Base-by-base conservation (phyloP, 2,888 invertebrate species). In the Amblyteles armatorius region DNA sequence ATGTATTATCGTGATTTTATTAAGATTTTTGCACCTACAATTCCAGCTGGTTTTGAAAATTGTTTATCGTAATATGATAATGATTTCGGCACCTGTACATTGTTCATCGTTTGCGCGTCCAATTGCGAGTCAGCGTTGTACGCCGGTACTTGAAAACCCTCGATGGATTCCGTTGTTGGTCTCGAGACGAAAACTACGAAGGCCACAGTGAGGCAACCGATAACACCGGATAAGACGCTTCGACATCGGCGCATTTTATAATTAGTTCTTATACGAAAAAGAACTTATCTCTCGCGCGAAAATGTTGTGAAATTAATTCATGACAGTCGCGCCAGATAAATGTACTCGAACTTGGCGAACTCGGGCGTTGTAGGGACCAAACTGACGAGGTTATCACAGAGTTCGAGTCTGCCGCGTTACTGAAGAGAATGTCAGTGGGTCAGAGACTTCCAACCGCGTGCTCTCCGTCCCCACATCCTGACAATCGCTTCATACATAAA, bases 401-500 rank as follows among this genome's bases (percentile, higher is more conserved):
- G 87, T 86, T 90, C 90, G 90, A 85, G 89, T 89, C 89, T 88
- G 80, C 82, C 86, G 88, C 88, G 88, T 88, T 89, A 92, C 92
- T 92, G 90, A 92, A 88, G 92, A 92, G 92, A 93, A 93, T 92
- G 93, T 92, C 91, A 92, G 92, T 93, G 91, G 93, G 93, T 93
- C 93, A 93, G 90, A 90, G 86, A 90, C 91, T 90, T 88, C 83
- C 84, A 88, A 88, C 87, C 87, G 84, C 82, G 86, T 71, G 85
- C 84, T 52, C 44, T 80, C 73, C 60, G 88, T 87, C 89, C 90
- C 90, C 92, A 88, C 90, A 90, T 90, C 90, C 29, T 55, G 80
- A 60, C 55, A 71, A 78, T 22, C 63, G 26, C 22, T 29, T 16
- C 22, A 52, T 57, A 26, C 72, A 11, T 29, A 65, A 11, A 71